Conservation (phyloP, 2,113 vertebrate genomes). For the Lanius ludovicianus region DNA sequence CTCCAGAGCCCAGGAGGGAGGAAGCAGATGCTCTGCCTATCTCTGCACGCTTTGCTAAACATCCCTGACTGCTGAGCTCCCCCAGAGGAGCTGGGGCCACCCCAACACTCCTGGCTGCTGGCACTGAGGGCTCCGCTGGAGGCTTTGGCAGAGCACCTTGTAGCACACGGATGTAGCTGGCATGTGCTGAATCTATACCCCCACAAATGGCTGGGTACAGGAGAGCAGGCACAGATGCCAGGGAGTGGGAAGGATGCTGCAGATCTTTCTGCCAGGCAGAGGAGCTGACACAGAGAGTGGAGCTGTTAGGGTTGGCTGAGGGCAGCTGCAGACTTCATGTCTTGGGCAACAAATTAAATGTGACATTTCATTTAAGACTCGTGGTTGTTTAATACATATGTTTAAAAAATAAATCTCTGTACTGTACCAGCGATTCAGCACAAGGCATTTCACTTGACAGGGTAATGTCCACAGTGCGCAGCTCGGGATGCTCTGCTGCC, state of each 20-base stretch:
- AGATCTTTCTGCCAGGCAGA: not conserved
- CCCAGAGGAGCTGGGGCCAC: not conserved
- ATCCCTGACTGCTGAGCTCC: not conserved
- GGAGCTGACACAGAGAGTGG: not conserved
- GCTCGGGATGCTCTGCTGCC: not conserved
- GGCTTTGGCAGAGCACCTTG: not conserved
- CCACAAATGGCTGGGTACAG: not conserved
- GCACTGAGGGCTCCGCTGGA: not conserved
- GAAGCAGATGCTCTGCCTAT: not conserved
- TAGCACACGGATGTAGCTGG: not conserved
- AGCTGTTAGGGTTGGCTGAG: conserved; percentile 5
- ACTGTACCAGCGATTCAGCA: not conserved
- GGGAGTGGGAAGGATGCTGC: not conserved
- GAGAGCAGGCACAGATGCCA: not conserved
- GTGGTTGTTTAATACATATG: not conserved
- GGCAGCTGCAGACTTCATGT: not conserved
- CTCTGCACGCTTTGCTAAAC: not conserved
- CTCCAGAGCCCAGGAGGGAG: not conserved
- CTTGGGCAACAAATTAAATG: not conserved
- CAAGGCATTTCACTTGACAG: not conserved
- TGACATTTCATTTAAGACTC: conserved; percentile 31
- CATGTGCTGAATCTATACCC: not conserved
- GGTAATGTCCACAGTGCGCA: not conserved
- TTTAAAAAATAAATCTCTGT: not conserved
- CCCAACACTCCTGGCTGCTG: not conserved